phyloP scores from a whole-genome alignment of 2,113 vertebrate species.

The Sarotherodon lohbergeri region DNA sequence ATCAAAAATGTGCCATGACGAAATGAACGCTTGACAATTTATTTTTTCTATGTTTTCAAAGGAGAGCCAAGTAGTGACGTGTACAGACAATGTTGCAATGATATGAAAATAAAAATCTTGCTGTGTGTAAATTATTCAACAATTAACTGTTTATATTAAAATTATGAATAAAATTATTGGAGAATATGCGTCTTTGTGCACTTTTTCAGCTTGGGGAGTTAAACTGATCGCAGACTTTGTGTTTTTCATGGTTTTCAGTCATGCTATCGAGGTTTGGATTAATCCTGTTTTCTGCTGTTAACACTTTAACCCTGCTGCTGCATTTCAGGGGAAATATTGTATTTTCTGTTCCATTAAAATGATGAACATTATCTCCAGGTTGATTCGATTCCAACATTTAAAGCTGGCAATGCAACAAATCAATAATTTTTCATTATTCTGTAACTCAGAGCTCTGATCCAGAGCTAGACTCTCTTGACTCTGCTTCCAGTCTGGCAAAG shows the following conservation, averaged over 20 bases:
- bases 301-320: neutral
- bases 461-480: neutral
- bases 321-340: neutral
- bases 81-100: constrained; percentile 86
- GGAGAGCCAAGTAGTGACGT: constrained; percentile 85
- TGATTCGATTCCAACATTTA: neutral
- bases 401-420: neutral
- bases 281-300: neutral
- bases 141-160: constrained; percentile 98
- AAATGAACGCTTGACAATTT: constrained; percentile 74
- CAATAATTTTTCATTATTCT: neutral
- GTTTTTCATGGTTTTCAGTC: neutral
- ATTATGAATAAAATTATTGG: constrained; percentile 91
- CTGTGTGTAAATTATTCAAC: constrained; percentile 94
- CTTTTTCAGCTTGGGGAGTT: neutral
- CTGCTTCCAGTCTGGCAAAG: neutral
- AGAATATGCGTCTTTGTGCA: constrained; percentile 48
- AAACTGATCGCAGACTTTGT: neutral
- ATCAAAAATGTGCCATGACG: constrained; percentile 79
- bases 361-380: neutral
- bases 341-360: neutral
- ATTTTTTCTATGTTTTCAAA: constrained; percentile 85
- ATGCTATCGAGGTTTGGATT: fast-evolving
- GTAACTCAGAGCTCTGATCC: neutral
- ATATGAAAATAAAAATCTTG: constrained; percentile 78